phyloP scores from a whole-genome alignment of 2,888 invertebrate genomes.

The Leptothorax acervorum region DNA sequence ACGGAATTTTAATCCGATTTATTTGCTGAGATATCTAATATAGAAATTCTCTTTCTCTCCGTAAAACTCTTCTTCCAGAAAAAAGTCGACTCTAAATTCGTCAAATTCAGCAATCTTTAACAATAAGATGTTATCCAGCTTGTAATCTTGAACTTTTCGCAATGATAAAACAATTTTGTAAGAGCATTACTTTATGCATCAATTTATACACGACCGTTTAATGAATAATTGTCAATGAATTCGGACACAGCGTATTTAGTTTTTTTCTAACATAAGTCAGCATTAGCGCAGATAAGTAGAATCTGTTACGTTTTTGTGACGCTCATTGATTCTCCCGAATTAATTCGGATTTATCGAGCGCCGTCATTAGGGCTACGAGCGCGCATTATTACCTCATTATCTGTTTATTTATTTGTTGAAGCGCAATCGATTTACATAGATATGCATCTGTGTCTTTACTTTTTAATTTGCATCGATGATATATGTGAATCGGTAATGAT shows the following conservation, averaged over 20 bases:
- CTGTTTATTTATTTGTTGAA: slow-evolving; percentile 24
- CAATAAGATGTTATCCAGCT: background rate
- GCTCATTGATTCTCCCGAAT: background rate
- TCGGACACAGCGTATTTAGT: slow-evolving; percentile 1
- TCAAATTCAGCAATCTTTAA: background rate
- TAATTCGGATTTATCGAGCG: slow-evolving; percentile 26
- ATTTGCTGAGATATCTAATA: slow-evolving; percentile 7
- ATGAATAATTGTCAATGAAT: slow-evolving; percentile 16
- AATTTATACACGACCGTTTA: background rate
- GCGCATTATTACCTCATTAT: slow-evolving; percentile 19
- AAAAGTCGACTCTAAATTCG: background rate
- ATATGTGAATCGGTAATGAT: background rate
- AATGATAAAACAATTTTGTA: background rate
- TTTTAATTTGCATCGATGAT: slow-evolving; percentile 7
- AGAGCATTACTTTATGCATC: background rate
- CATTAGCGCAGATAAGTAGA: background rate
- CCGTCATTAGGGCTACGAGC: slow-evolving; percentile 8
- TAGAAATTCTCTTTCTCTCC: slow-evolving; percentile 20
- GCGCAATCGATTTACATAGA: slow-evolving; percentile 6
- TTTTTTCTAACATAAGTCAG: slow-evolving; percentile 6
- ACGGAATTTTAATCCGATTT: slow-evolving; percentile 29
- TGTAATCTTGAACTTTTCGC: background rate
- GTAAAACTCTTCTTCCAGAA: background rate
- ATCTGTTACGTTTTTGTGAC: slow-evolving; percentile 14
- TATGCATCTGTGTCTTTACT: slow-evolving; percentile 1